Conservation (phyloP, 1,140 invertebrate genomes). For the Macrosteles quadrilineatus region DNA sequence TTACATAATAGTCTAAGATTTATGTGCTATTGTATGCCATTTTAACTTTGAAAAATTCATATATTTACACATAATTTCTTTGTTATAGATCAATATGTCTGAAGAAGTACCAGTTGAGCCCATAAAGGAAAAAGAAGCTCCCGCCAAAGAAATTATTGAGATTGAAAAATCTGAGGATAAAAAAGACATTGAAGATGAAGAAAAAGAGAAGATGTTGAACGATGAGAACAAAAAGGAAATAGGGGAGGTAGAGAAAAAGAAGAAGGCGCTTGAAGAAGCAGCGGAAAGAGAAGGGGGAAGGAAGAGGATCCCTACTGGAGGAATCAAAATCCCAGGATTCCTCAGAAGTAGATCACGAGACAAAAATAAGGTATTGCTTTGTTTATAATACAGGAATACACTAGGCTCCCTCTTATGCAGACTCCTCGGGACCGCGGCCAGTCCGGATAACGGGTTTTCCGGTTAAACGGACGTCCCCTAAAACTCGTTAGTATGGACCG, state of each 20-base stretch:
- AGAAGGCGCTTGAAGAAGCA: constrained; percentile 61
- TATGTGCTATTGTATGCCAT: no score
- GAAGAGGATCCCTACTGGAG: constrained; percentile 75
- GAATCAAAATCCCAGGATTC: constrained; percentile 79
- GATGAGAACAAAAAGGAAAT: constrained; percentile 59
- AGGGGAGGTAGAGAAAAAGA: constrained; percentile 56
- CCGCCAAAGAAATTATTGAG: constrained; percentile 27
- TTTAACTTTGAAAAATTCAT: no score
- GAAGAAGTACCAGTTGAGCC: not conserved
- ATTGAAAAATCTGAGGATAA: constrained; percentile 64
- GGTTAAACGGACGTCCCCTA: no score
- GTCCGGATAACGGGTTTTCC: no score
- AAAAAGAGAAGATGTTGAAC: constrained; percentile 70
- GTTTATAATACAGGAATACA: no score
- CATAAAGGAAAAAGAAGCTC: not conserved
- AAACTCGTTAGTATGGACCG: no score
- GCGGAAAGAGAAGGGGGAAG: constrained; percentile 71
- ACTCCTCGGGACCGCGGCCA: no score
- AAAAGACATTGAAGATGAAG: constrained; percentile 68
- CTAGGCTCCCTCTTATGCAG: no score
- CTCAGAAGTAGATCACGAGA: constrained; percentile 63
- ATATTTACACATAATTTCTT: no score
- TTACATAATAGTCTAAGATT: no score
- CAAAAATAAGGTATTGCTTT: constrained; percentile 72
- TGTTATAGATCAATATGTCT: not conserved